phyloP scores from a whole-genome alignment of 2,113 vertebrate species.

The Caracal caracal region DNA sequence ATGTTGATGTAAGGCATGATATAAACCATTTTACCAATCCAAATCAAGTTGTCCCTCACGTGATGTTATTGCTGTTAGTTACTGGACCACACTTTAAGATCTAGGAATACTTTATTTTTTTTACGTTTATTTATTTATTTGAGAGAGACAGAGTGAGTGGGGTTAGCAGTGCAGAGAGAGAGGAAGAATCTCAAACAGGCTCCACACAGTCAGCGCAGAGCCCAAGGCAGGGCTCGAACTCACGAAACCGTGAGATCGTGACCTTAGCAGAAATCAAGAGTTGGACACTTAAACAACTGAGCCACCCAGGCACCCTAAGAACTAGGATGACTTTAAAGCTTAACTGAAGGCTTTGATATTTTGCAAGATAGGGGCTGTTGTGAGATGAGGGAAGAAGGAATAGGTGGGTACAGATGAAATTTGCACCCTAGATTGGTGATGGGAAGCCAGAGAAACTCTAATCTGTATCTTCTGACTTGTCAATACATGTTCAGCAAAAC shows the following conservation, averaged over 20 bases:
- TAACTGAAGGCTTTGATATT: background rate
- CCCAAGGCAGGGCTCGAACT: too few relatives aligned
- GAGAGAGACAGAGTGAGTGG: too few relatives aligned
- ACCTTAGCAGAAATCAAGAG: too few relatives aligned
- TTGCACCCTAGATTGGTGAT: background rate
- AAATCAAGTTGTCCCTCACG: background rate
- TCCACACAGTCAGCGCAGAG: too few relatives aligned
- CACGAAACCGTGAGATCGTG: too few relatives aligned
- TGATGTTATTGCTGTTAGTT: background rate
- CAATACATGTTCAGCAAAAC: background rate
- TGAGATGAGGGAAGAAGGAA: background rate
- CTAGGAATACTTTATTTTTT: background rate
- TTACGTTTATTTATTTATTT: too few relatives aligned
- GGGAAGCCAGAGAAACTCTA: background rate
- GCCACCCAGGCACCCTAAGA: too few relatives aligned
- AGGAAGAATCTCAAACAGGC: too few relatives aligned
- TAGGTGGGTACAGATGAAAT: background rate
- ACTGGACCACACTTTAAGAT: background rate
- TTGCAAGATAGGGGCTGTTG: background rate
- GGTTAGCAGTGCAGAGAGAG: too few relatives aligned
- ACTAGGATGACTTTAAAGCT: background rate
- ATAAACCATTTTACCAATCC: background rate
- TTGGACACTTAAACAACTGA: too few relatives aligned
- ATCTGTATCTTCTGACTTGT: background rate
- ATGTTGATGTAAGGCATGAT: background rate